Evolutionary conservation across 2,797 vertebrate species (phyloP).

Genomic region (Agapornis canus): DNA sequence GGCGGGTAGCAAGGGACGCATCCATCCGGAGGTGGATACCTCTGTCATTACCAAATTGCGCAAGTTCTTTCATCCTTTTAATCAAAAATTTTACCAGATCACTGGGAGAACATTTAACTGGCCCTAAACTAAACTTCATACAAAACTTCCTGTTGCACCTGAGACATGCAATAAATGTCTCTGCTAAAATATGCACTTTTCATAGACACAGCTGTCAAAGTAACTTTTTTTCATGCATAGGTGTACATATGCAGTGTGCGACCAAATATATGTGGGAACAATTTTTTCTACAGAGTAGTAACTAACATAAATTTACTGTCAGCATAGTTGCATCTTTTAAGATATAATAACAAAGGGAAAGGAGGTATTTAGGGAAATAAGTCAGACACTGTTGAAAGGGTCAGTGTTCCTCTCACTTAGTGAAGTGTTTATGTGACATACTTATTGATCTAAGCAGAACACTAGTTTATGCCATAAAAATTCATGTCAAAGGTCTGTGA

Average conservation of each 20-base stretch:
- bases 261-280: constrained; percentile 85
- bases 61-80: constrained; percentile 96
- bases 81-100: constrained; percentile 98
- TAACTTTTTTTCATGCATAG: constrained; percentile 76
- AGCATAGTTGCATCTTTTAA: constrained; percentile 72
- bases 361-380: constrained; percentile 54
- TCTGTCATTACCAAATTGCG: constrained; percentile 91
- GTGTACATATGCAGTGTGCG: constrained; percentile 81
- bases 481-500: constrained; percentile 44
- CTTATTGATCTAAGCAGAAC: constrained; percentile 69
- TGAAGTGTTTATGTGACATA: constrained; percentile 57
- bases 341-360: constrained; percentile 62
- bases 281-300: constrained; percentile 76
- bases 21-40: constrained; percentile 90
- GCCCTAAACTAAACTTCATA: constrained; percentile 81
- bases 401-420: constrained; percentile 72
- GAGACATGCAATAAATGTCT: constrained; percentile 65
- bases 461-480: constrained; percentile 53
- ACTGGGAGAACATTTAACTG: constrained; percentile 95
- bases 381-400: constrained; percentile 66
- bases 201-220: constrained; percentile 63
- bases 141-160: constrained; percentile 77
- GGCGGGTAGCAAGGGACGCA: constrained; percentile 96
- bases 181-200: constrained; percentile 86
- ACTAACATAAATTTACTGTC: constrained; percentile 67